Evolutionary conservation across 2,888 invertebrate species (phyloP), one percentile per base, ranked within the genome.

Genomic region (Cryptus armator): DNA sequence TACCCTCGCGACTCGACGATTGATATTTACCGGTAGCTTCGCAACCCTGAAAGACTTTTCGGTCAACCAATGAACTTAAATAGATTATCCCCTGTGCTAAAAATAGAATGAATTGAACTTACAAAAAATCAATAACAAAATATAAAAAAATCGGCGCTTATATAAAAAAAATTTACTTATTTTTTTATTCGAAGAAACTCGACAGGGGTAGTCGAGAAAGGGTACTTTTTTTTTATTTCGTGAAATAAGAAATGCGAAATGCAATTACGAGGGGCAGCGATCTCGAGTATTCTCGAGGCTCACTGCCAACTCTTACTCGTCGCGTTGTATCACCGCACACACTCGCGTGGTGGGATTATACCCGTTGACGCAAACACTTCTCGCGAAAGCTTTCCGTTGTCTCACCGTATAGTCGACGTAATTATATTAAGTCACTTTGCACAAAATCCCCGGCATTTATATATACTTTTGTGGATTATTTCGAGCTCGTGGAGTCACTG

Each of bases 261-360:
- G 88, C 88, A 89, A 90, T 91, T 90, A 91, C 90, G 91, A 91
- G 90, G 91, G 89, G 89, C 88, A 90, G 89, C 89, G 89, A 92
- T 92, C 89, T 90, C 87, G 89, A 88, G 91, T 91, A 91, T 92
- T 90, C 86, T 87, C 86, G 88, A 83, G 89, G 90, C 90, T 81
- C 80, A 83, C 81, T 91, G 92, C 92, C 92, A 92, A 92, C 89
- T 91, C 90, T 91, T 90, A 90, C 88, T 14, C 87, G 84, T 89
- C 90, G 89, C 90, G 91, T 91, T 90, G 90, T 90, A 90, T 83
- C 86, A 86, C 70, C 37, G 68, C 19, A 32, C 48, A 51, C 62
- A 64, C 56, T 56, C 43, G 19, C 51, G 12, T 43, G 37, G 32
- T 29, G n/a, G 37, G 44, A 12, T 84, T 68, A 70, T 14, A 44